Base-by-base conservation (phyloP, 2,113 vertebrate genomes). In the Oncorhynchus masou region DNA sequence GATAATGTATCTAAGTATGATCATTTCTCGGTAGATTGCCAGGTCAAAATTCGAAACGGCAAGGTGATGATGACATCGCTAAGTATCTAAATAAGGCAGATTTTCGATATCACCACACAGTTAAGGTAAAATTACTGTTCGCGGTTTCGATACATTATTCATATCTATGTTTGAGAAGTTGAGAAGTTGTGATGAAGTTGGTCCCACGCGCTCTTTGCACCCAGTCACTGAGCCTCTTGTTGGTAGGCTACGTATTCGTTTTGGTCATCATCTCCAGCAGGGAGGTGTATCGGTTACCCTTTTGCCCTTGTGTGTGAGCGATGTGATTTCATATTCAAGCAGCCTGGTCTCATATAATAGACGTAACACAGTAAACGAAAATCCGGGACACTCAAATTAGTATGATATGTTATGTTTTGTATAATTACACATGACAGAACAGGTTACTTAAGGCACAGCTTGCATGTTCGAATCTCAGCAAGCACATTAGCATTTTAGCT, bases 271-370 rank as follows among this genome's bases (percentile, higher is more conserved):
- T 83, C 73, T 82, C 83, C 78, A 85, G 80, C 78, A 85, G 81
- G 81, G 86, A 87, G 8, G 45, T 5, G 78, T 86, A 77, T 45
- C 67, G 73, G 31, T 82, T 74, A 79, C 70, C 74, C 81, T 71
- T 85, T 83, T 77, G 79, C 80, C 87, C 83, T 87, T 84, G 79
- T 80, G 77, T 45, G 49, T 5, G 66, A 65, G 15, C 9, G 65
- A 62, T 62, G 59, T n/a, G 59, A 62, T 62, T 3, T 3, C 65
- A 67, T 19, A 54, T 54, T 54, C 51, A 54, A 16, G 16, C 51
- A 54, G 39, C 39, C 39, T 65, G 22, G 5, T 11, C 62, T 65
- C 6, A 25, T 45, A 45, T 2, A 45, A 2, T 45, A 12, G 39
- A 45, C 39, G 39, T 11, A 3, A 45, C 9, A 45, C 9, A 45